Evolutionary conservation across 1,140 invertebrate species (phyloP).

Genomic region (Oscheius sp.): DNA sequence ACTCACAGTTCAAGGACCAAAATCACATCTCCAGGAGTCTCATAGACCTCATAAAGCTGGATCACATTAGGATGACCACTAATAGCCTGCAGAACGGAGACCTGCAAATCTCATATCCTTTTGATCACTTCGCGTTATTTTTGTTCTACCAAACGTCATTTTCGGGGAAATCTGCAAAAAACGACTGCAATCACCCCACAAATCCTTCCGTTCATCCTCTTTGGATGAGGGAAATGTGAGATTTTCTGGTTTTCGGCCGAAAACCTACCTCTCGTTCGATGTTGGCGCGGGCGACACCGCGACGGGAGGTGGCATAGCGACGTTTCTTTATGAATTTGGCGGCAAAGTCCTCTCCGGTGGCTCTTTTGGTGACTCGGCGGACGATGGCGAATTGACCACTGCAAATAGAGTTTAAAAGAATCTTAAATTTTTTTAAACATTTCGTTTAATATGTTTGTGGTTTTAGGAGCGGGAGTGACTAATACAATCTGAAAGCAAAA

Average conservation of each 20-base stretch:
- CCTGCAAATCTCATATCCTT: conserved; percentile 1
- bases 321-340: conserved; percentile 90
- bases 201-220: too few relatives aligned
- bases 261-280: conserved; percentile 67
- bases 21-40: conserved; percentile 65
- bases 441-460: background rate
- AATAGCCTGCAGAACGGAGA: conserved; percentile 63
- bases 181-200: too few relatives aligned
- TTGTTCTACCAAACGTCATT: background rate
- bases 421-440: background rate
- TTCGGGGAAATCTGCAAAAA: too few relatives aligned
- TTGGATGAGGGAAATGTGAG: too few relatives aligned
- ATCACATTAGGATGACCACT: conserved; percentile 66
- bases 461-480: too few relatives aligned
- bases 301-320: conserved; percentile 69
- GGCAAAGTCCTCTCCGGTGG: conserved; percentile 80
- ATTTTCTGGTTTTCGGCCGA: too few relatives aligned
- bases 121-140: conserved; percentile 45
- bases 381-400: conserved; percentile 95
- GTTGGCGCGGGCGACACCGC: conserved; percentile 65
- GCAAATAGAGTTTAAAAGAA: conserved; percentile 18
- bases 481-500: too few relatives aligned
- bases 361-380: conserved; percentile 78
- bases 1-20: conserved; percentile 68
- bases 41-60: conserved; percentile 66